Percentiles rank a stretch among this genome's conserved stretches.
phyloP scores from a whole-genome alignment of 2,797 vertebrate genomes.

The Liasis olivaceus region DNA sequence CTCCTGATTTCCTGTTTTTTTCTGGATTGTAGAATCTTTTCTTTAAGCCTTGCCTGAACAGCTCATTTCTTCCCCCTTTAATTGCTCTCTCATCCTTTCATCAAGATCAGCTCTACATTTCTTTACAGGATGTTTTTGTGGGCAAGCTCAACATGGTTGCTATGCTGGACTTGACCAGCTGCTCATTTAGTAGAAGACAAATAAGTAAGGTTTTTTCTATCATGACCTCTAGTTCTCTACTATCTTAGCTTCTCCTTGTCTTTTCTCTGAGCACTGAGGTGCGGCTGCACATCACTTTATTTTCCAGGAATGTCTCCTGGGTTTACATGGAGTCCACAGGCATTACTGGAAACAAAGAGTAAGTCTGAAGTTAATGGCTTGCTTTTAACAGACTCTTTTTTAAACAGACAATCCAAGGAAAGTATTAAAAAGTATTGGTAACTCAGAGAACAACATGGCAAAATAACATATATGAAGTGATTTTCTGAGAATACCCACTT shows the following conservation, averaged over 20 bases:
- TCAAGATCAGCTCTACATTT: too few species aligned
- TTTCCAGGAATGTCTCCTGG: background rate
- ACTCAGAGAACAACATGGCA: background rate
- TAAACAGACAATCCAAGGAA: background rate
- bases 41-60: too few species aligned
- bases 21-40: too few species aligned
- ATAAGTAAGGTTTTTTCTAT: background rate
- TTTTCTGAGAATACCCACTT: constrained; percentile 8
- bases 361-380: background rate
- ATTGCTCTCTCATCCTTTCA: too few species aligned
- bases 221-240: background rate
- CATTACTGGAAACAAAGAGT: background rate
- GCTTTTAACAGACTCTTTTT: background rate
- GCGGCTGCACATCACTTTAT: background rate
- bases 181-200: background rate
- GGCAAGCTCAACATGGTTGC: too few species aligned
- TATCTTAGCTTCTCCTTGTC: background rate
- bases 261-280: background rate
- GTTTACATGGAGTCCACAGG: background rate
- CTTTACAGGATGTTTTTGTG: too few species aligned
- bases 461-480: background rate
- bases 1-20: too few species aligned
- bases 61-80: too few species aligned
- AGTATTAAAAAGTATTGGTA: background rate
- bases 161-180: background rate